Base-by-base conservation (phyloP, 2,797 vertebrate species). In the Meriones psammophilus region DNA sequence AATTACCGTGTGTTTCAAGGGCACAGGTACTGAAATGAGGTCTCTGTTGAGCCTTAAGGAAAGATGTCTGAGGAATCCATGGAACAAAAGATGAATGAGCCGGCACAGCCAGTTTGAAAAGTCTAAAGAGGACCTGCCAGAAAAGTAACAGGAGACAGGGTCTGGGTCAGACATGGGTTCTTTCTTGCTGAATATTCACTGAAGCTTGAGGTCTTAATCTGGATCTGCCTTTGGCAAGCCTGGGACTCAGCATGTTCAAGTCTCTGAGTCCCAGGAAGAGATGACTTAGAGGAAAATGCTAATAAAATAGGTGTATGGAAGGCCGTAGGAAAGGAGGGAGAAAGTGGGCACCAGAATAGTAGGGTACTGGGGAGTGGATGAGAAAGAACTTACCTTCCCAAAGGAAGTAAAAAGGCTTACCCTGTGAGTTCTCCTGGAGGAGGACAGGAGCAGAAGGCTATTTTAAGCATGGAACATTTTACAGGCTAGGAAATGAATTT, bases 281-380 rank as follows among this genome's bases (percentile, higher is more conserved):
- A 46, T 79, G 30, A 50, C 30, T 17, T 85, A 30, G 14, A 91
- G 69, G 33, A 87, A 18, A 73, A 36, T 17, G 58, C n/a, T 36
- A 33, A 42, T 74, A 85, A 93, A 76, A 66, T 33, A 54, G 54
- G 20, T 86, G 92, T 91, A 39, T 89, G 90, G 73, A 95, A 94
- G 92, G 26, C 80, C 50, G 46, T 62, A 22, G 22, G 42, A 60
- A 3, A 83, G 74, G 74, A 20, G 1, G 24, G 56, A 54, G 62
- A 17, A 74, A 12, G 10, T 50, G 8, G 64, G 85, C 50, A 10
- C 8, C 50, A 50, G n/a, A 1, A 6, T 15, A 1, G 12, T 15
- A 78, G 2, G 42, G 26, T 0, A 1, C 17, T 33, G 50, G 5
- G 33, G 1, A 24, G 20, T 46, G 69, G 28, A 4, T 22, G 28